Conservation (phyloP, 2,113 vertebrate species). For the Gobius niger region DNA sequence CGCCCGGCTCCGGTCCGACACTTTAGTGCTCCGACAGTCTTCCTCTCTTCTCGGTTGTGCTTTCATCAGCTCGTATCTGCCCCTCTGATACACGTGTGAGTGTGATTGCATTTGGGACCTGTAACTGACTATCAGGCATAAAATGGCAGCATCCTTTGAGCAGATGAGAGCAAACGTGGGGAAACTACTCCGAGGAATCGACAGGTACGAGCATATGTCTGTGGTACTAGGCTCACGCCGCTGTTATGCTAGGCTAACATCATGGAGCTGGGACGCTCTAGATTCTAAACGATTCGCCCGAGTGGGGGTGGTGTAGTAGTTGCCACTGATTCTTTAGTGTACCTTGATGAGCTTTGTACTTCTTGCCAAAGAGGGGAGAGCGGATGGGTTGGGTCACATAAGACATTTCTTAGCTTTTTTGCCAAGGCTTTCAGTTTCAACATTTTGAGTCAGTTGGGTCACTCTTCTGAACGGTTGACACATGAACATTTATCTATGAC, state of each 20-base stretch:
- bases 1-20: background rate
- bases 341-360: too few species aligned
- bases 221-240: background rate
- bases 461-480: too few species aligned
- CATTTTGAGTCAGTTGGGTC: too few species aligned
- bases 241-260: conserved; percentile 16
- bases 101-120: conserved; percentile 7
- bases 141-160: conserved; percentile 85
- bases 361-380: too few species aligned
- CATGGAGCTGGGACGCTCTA: background rate
- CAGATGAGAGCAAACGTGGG: conserved; percentile 92
- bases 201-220: conserved; percentile 74
- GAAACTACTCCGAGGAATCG: conserved; percentile 88
- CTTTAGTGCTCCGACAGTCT: conserved; percentile 22
- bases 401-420: too few species aligned
- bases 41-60: conserved; percentile 45
- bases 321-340: too few species aligned
- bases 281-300: too few species aligned
- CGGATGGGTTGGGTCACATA: too few species aligned
- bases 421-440: too few species aligned
- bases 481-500: too few species aligned
- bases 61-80: background rate
- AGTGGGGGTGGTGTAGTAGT: too few species aligned
- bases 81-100: conserved; percentile 53
- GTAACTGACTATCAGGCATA: background rate